Evolutionary conservation across 1,140 invertebrate species (phyloP).

Genomic region (Calliopsis andreniformis): DNA sequence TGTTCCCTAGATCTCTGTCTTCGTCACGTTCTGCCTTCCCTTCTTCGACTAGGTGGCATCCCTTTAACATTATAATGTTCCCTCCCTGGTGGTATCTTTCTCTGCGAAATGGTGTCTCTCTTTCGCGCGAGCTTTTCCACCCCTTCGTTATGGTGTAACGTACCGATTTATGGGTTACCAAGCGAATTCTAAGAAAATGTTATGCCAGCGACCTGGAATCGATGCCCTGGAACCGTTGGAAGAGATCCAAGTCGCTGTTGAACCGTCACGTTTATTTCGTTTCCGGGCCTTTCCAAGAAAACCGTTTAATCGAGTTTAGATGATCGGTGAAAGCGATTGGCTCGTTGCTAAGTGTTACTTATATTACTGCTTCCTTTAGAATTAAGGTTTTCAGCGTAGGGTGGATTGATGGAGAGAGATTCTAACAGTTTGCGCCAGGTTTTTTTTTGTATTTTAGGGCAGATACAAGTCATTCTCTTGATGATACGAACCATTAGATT

Average conservation of each 20-base stretch:
- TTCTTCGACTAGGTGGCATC: constrained; percentile 70
- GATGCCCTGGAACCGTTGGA: constrained; percentile 73
- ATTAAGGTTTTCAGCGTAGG: constrained; percentile 13
- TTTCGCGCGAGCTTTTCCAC: constrained; percentile 47
- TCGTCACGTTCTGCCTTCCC: constrained; percentile 27
- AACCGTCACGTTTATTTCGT: constrained; percentile 42
- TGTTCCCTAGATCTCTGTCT: background rate
- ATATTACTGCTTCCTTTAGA: constrained; percentile 9
- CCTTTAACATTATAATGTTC: constrained; percentile 79
- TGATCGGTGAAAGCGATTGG: constrained; percentile 46
- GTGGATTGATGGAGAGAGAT: background rate
- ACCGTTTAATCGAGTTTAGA: constrained; percentile 49
- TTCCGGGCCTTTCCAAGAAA: constrained; percentile 24
- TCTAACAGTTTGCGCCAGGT: background rate
- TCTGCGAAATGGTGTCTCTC: constrained; percentile 47
- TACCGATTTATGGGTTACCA: constrained; percentile 75
- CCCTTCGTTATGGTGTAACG: constrained; percentile 69
- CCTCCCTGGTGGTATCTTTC: constrained; percentile 48
- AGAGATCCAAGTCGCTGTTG: constrained; percentile 24
- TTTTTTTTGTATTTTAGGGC: too few species aligned
- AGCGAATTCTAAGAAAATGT: constrained; percentile 76
- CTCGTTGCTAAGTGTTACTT: constrained; percentile 14
- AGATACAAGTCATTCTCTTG: too few species aligned
- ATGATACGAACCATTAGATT: too few species aligned
- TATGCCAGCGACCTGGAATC: constrained; percentile 75